These are phyloP conservation scores for Scrobipalpa atriplicella DNA, from an alignment of 2,888 invertebrate species.

Conservation along the genomic window DNA sequence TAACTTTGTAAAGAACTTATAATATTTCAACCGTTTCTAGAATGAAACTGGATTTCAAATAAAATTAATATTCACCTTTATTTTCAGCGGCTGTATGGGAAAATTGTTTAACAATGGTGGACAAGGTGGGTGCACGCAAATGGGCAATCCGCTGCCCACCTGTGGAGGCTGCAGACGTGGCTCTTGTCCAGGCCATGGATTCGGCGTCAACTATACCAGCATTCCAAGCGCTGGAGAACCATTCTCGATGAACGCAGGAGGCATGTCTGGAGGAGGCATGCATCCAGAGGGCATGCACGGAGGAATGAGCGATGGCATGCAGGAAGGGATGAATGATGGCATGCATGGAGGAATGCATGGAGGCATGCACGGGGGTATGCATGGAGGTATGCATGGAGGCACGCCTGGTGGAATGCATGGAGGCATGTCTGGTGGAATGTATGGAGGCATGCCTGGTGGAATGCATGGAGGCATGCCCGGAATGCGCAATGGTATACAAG, in stretches of 20 bases:
- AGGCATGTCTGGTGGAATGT: no score
- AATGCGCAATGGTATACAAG: slow-evolving; percentile 7
- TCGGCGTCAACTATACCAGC: slow-evolving; percentile 41
- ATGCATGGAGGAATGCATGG: slow-evolving; percentile 13
- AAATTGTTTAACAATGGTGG: slow-evolving; percentile 62
- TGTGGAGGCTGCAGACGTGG: slow-evolving; percentile 51
- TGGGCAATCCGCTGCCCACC: slow-evolving; percentile 40
- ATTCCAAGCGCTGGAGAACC: slow-evolving; percentile 27
- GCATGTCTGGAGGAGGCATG: slow-evolving; percentile 17
- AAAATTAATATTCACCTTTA: background rate
- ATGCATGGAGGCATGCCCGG: no score
- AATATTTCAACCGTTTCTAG: no score
- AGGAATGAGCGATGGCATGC: slow-evolving; percentile 5
- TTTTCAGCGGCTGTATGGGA: slow-evolving; percentile 76
- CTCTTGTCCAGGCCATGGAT: slow-evolving; percentile 46
- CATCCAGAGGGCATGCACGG: slow-evolving; percentile 12
- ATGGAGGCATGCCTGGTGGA: no score
- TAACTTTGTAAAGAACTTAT: no score
- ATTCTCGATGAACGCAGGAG: slow-evolving; percentile 22
- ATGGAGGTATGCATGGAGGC: slow-evolving; percentile 23
- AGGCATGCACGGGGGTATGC: slow-evolving; percentile 15
- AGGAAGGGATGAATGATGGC: background rate
- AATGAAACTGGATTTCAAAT: no score
- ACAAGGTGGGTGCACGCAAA: slow-evolving; percentile 37
- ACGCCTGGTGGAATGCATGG: slow-evolving; percentile 21